Evolutionary conservation across 1,140 invertebrate species (phyloP).

Genomic region (Parasteatoda tepidariorum): DNA sequence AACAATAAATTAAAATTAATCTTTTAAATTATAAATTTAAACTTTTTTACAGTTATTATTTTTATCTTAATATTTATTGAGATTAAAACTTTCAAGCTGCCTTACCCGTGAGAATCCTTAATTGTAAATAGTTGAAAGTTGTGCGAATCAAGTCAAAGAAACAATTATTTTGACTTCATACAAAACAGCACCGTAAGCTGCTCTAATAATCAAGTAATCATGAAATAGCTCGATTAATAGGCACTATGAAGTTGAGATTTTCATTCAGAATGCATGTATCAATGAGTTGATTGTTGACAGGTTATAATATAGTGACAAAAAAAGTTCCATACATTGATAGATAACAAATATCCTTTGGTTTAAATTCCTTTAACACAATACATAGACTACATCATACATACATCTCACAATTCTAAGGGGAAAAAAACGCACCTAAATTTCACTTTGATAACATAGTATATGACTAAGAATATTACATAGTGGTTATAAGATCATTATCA

Average conservation of each 20-base stretch:
- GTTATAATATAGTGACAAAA: not conserved
- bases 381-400: not conserved
- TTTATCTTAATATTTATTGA: not conserved
- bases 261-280: slow-evolving; percentile 10
- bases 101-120: not conserved
- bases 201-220: not conserved
- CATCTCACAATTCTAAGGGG: not conserved
- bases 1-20: too few species aligned
- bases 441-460: slow-evolving; percentile 24
- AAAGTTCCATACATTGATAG: not conserved
- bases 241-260: slow-evolving; percentile 40
- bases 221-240: slow-evolving; percentile 46
- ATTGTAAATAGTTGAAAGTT: not conserved
- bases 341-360: slow-evolving; percentile 18
- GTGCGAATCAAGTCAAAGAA: slow-evolving; percentile 37
- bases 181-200: slow-evolving; percentile 49
- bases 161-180: slow-evolving; percentile 25
- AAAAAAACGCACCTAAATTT: not conserved
- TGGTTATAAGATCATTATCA: slow-evolving; percentile 51
- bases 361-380: slow-evolving; percentile 1
- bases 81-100: not conserved
- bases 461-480: slow-evolving; percentile 48
- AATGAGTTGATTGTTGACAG: slow-evolving; percentile 23
- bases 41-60: too few species aligned
- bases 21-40: too few species aligned